A percentile compares a stretch with the other conserved stretches of the same genome.
These are phyloP conservation scores for Mirounga angustirostris DNA, from an alignment of 2,113 vertebrate genomes.

Conservation along the genomic window DNA sequence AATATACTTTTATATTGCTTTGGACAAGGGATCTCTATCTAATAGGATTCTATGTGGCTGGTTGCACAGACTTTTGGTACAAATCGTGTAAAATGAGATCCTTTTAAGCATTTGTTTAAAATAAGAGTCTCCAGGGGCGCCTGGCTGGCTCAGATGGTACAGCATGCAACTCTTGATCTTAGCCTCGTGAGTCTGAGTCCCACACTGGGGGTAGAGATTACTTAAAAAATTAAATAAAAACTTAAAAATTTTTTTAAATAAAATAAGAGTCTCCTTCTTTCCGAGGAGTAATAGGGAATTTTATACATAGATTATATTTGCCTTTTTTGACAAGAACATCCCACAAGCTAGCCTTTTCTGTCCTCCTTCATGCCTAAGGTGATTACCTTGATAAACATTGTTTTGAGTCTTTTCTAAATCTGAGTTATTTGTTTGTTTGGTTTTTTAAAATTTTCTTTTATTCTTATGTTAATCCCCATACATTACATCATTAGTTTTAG, in stretches of 20 bases:
- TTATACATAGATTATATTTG: slow-evolving; percentile 9
- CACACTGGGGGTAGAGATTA: neutral
- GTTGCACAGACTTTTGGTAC: slow-evolving; percentile 34
- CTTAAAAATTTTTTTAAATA: neutral
- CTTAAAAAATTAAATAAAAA: neutral
- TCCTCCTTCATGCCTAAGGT: neutral
- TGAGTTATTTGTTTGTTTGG: neutral
- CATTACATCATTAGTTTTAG: no score
- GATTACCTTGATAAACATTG: neutral
- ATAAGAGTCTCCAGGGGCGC: neutral
- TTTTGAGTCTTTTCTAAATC: neutral
- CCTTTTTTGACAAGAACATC: neutral
- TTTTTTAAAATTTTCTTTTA: neutral
- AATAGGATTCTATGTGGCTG: slow-evolving; percentile 9
- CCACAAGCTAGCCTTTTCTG: neutral
- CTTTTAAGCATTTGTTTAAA: slow-evolving; percentile 43
- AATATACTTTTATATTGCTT: neutral
- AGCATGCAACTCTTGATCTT: neutral
- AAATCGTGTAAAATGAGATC: slow-evolving; percentile 37
- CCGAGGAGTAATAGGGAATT: neutral
- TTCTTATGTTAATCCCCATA: no score
- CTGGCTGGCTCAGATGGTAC: neutral
- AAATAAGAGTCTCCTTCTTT: slow-evolving; percentile 23
- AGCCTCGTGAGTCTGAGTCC: neutral
- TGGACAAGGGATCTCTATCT: neutral